Conservation (phyloP, 1,140 invertebrate species). For the Caenorhabditis remanei region DNA sequence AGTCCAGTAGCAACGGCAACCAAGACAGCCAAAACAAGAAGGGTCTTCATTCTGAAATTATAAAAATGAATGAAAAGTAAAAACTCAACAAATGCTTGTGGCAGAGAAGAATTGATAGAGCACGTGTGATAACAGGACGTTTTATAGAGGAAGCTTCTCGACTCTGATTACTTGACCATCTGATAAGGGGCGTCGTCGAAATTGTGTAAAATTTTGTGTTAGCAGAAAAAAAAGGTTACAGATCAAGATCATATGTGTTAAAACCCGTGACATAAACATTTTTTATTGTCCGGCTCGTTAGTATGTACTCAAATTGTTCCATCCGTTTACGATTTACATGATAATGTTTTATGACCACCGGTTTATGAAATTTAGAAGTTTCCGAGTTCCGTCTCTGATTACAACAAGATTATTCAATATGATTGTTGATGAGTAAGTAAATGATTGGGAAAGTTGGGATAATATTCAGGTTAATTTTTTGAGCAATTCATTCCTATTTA, state of each 20-base stretch:
- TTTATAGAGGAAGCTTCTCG: conserved; percentile 12
- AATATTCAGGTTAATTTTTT: no score
- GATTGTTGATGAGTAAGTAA: no score
- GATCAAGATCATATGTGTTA: conserved; percentile 2
- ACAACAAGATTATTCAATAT: no score
- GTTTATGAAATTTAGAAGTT: no score
- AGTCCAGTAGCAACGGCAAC: conserved; percentile 19
- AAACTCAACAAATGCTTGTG: background rate
- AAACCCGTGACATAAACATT: background rate
- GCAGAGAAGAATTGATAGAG: conserved; percentile 23
- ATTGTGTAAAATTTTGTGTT: background rate
- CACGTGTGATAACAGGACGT: conserved; percentile 23
- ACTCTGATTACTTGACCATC: background rate
- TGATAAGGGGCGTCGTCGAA: conserved; percentile 32
- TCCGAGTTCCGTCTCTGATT: no score
- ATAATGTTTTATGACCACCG: background rate
- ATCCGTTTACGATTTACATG: conserved; percentile 4
- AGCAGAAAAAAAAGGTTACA: conserved; percentile 18
- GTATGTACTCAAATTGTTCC: background rate
- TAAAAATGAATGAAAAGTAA: background rate
- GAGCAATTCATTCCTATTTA: no score
- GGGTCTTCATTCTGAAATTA: conserved; percentile 38
- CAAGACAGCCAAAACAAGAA: conserved; percentile 39
- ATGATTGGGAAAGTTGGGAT: no score
- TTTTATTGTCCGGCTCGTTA: conserved; percentile 15